Evolutionary conservation across 2,113 vertebrate species (phyloP).

Genomic region (Tenrec ecaudatus): DNA sequence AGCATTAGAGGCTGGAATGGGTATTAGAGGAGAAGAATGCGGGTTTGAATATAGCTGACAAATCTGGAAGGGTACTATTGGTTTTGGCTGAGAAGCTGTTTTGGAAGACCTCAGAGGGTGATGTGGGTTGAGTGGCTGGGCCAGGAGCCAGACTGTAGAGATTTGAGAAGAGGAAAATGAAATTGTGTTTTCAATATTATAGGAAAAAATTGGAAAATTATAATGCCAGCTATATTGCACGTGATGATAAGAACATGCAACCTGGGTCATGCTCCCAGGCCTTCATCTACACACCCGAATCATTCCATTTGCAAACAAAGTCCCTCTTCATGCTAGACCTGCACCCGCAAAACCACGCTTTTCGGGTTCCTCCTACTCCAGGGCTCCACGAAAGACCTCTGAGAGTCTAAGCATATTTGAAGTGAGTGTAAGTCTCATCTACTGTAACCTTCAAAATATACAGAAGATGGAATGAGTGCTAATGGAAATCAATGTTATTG

Average conservation of each 20-base stretch:
- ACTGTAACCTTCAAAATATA: background rate
- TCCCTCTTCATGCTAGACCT: background rate
- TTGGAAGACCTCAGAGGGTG: constrained; percentile 71
- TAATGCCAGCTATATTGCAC: background rate
- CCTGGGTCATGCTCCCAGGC: background rate
- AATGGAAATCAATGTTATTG: background rate
- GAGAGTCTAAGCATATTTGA: background rate
- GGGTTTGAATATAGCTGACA: constrained; percentile 63
- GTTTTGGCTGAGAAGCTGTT: constrained; percentile 73
- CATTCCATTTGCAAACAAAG: background rate
- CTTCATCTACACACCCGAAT: background rate
- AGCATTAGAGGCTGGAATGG: constrained; percentile 39
- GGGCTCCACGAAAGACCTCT: background rate
- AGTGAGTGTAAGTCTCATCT: background rate
- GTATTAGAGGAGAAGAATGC: background rate
- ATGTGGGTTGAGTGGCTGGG: constrained; percentile 71
- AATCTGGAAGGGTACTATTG: constrained; percentile 51
- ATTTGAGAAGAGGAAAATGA: constrained; percentile 62
- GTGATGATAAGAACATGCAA: constrained; percentile 46
- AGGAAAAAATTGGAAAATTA: constrained; percentile 56
- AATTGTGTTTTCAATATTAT: constrained; percentile 53
- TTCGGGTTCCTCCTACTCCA: background rate
- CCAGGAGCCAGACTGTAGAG: constrained; percentile 51
- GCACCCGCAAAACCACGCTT: background rate
- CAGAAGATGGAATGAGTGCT: background rate